Evolutionary conservation across 2,888 invertebrate genomes (phyloP), one percentile per base, ranked within the genome.

Genomic region (Meloe dianella): DNA sequence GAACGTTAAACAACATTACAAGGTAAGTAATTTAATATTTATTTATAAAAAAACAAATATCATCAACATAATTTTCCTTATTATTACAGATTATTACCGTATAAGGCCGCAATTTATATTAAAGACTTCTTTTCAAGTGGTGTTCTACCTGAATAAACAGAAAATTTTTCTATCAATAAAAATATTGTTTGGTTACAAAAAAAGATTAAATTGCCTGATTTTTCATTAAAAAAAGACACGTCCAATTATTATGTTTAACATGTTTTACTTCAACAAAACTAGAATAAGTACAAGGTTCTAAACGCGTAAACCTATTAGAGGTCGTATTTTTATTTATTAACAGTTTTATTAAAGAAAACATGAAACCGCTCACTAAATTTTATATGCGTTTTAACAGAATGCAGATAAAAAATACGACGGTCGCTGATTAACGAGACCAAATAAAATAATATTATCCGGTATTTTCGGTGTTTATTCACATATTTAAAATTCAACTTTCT

Each of bases 1-100:
- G 87, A 64, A 83, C 86, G 64, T 71, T 90, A 27, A 90, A 89
- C 74, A 84, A 86, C 73, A 38, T 68, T n/a, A 57, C 65, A 27
- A 75, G 73, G 74, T 72, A 60, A 60, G 54, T 9, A 51, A 20
- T 3, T 17, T 24, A 41, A 41, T 14, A 30, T 20, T 38, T 51
- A 32, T 54, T 61, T 61, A 57, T 67, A 29, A 2, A 41, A 27
- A 27, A 64, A 51, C 20, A 10, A 41, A 38, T n/a, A n/a, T n/a
- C n/a, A 29, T 56, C 27, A 51, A 47, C 27, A 35, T 65, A 61
- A 35, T 60, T 64, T 67, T 57, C 61, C 32, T 38, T 38, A 14
- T n/a, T 38, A 32, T 75, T 74, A 32, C 63, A 77, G 77, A 61
- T 62, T 72, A 57, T 38, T 74, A 0, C 74, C 78, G 0, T 9